Percentiles rank a stretch among this genome's conserved stretches.
Evolutionary conservation across 2,113 vertebrate species (phyloP).

Genomic region (Charadrius vociferus): DNA sequence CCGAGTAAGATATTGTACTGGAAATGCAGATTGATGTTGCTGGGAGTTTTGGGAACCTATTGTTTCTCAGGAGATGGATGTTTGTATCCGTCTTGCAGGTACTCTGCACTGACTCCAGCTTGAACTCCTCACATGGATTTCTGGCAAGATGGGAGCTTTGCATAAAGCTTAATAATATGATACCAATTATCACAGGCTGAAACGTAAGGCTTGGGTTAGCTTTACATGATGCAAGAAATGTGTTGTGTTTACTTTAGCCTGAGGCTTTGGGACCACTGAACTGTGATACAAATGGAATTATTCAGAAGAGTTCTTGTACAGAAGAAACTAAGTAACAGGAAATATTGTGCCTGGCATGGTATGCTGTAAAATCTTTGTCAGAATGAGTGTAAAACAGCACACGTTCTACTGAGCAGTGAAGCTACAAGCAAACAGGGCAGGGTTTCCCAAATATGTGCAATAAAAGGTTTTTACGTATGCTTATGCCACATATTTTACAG

Average conservation of each 20-base stretch:
- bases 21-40: background rate
- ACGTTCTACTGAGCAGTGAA: background rate
- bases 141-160: background rate
- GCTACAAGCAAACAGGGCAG: background rate
- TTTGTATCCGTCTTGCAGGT: background rate
- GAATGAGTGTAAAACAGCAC: background rate
- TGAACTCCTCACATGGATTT: background rate
- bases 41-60: background rate
- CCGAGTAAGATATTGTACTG: background rate
- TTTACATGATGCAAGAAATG: conserved; percentile 21
- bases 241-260: conserved; percentile 20
- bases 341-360: background rate
- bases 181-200: conserved; percentile 15
- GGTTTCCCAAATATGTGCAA: conserved; percentile 11
- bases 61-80: background rate
- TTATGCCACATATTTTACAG: conserved; percentile 42
- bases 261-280: conserved; percentile 30
- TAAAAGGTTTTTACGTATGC: background rate
- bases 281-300: conserved; percentile 12
- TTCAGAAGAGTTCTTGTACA: background rate
- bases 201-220: conserved; percentile 21
- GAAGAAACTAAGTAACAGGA: background rate
- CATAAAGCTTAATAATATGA: background rate
- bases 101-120: background rate
- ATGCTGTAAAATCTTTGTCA: background rate